Conservation (phyloP, 2,888 invertebrate genomes). For the Ectemnius lituratus region DNA sequence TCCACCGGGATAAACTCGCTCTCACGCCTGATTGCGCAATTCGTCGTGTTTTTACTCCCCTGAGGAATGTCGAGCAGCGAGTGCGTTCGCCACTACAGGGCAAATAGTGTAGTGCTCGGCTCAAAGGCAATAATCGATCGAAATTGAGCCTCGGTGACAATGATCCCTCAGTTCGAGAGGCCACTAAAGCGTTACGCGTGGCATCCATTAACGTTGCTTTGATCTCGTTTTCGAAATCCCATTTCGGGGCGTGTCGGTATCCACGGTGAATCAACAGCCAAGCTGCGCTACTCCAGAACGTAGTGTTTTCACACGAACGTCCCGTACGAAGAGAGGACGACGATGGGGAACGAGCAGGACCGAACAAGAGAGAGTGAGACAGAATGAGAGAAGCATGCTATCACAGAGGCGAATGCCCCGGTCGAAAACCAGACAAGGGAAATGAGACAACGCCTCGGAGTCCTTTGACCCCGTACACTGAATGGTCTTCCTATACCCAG, state of each 20-base stretch:
- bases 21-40: no score
- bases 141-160: conserved; percentile 22
- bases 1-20: no score
- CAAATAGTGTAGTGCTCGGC: conserved; percentile 1
- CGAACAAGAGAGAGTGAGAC: conserved; percentile 14
- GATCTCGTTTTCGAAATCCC: conserved; percentile 46
- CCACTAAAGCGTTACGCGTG: conserved; percentile 13
- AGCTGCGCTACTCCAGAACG: conserved; percentile 29
- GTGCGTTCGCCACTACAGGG: background rate
- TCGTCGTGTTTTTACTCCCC: no score
- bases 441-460: conserved; percentile 29
- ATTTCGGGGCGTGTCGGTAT: conserved; percentile 29
- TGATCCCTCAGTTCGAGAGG: conserved; percentile 32
- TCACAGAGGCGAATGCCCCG: conserved; percentile 12
- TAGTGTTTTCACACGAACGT: conserved; percentile 40
- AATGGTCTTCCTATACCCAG: conserved; percentile 3
- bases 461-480: conserved; percentile 29
- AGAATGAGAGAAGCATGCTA: conserved; percentile 13
- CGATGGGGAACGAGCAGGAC: conserved; percentile 26
- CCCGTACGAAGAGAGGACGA: no score
- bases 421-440: conserved; percentile 13
- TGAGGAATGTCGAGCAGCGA: background rate
- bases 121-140: conserved; percentile 34
- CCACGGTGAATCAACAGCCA: conserved; percentile 19
- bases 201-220: conserved; percentile 39